Base-by-base conservation (phyloP, 1,140 invertebrate species). In the Atta cephalotes region DNA sequence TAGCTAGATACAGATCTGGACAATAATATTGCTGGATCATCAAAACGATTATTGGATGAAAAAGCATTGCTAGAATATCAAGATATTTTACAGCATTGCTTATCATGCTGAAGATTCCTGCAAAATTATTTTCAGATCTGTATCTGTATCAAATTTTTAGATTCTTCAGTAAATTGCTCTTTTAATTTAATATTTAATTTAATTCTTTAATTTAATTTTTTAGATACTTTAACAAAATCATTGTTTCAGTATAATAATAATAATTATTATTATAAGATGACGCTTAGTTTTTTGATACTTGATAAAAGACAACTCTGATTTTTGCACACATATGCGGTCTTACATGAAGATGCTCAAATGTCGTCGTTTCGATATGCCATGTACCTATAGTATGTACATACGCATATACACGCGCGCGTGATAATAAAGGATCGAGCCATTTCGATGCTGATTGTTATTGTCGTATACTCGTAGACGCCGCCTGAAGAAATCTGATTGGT, bases 361-460 rank as follows among this genome's bases (percentile, higher is more conserved):
- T 70, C n/a, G 16, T 70, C 31, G 10, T 56, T 74, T 82, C 66
- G 9, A 53, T 49, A 49, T 28, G 3, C 70, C n/a, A 35, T 49
- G 62, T 31, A 3, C 70, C 31, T 35, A 35, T 6, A 39, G 35
- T 49, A 49, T 14, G 28, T 31, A 16, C 60, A 39, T 31, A 16
- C 60, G 25, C 25, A 18, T 18, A 7, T 51, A 39, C 60, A 49
- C 25, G 53, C 53, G 51, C 21, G n/a, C n/a, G 63, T n/a, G 25
- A 78, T 16, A 25, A 70, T 21, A 28, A 35, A 35, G 28, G 5
- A 78, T 85, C 58, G 39, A 7, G 1, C 12, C 60, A 14, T 84
- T 71, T 60, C 39, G 53, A 76, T 21, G 58, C 65, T 58, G 39
- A n/a, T 87, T 66, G 71, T 89, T 87, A 87, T 62, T 87, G n/a